Base-by-base conservation (phyloP, 2,888 invertebrate species). In the Alsophila aescularia region DNA sequence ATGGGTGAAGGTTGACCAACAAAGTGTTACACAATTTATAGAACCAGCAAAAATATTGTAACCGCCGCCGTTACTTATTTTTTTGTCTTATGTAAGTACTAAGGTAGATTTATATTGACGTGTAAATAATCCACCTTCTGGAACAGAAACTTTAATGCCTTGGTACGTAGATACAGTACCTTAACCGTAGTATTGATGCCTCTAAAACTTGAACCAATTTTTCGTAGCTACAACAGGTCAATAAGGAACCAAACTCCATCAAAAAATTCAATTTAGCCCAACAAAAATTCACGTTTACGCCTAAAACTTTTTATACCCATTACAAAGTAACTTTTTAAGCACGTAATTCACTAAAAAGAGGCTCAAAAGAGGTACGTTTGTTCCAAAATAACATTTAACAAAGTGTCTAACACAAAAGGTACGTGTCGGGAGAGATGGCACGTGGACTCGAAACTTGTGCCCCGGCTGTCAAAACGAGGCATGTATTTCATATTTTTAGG, bases 351-450 rank as follows among this genome's bases (percentile, higher is more conserved):
- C 55, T 56, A 41, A 51, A 54, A 51, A 45, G 50, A 51, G 50
- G 50, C 55, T 50, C 49, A 31, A 55, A 50, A 50, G 55, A 41
- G 55, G 45, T 42, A 24, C 54, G 34, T 52, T 45, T 52, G 52
- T 51, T 50, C 41, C 55, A 24, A 65, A 66, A 67, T 64, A 66
- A 61, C 63, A 60, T 52, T 64, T 58, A 53, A 58, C 62, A 60
- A 60, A 66, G 64, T 69, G 54, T 57, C 62, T 34, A 44, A 65
- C 59, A 67, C 56, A 63, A 68, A 69, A 67, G 65, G 61, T 60
- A 67, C 66, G 66, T 58, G 64, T 54, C 63, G 53, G 29, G 13
- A 13, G 45, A 12, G 50, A 49, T 44, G 39, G 43, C 36, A 53
- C 44, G 50, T 55, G 58, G 60, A 58, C 67, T 67, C 50, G 39